These are phyloP conservation scores for Drosophila lacicola DNA, from an alignment of 2,888 invertebrate genomes.

Conservation along the genomic window DNA sequence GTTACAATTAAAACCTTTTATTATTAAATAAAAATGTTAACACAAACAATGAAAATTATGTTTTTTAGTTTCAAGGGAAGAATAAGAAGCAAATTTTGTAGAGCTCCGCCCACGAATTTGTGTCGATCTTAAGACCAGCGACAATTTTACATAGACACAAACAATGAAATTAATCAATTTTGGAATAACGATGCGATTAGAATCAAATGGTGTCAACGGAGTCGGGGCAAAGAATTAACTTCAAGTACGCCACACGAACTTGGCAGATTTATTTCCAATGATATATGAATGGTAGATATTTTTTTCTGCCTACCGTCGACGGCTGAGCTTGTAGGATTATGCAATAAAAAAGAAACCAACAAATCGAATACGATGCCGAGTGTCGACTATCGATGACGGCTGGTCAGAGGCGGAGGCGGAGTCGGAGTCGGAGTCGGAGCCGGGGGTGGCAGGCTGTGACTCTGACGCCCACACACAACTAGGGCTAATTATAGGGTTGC, in stretches of 20 bases:
- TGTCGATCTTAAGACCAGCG: background rate
- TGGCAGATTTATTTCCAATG: constrained; percentile 56
- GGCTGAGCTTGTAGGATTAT: constrained; percentile 65
- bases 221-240: constrained; percentile 28
- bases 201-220: constrained; percentile 58
- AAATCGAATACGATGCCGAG: constrained; percentile 13
- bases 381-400: constrained; percentile 20
- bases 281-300: constrained; percentile 22
- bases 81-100: constrained; percentile 4
- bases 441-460: background rate
- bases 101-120: constrained; percentile 1
- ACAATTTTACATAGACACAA: constrained; percentile 21
- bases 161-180: constrained; percentile 71
- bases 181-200: constrained; percentile 55
- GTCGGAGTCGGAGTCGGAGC: background rate
- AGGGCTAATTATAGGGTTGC: constrained; percentile 68
- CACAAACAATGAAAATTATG: too few species aligned
- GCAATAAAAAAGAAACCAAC: constrained; percentile 52
- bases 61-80: too few species aligned
- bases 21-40: too few species aligned
- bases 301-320: constrained; percentile 16
- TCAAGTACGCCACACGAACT: constrained; percentile 35
- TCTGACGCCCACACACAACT: constrained; percentile 23
- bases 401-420: background rate
- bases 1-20: too few species aligned